These are phyloP conservation scores for Fulmarus glacialis DNA, from an alignment of 2,113 vertebrate genomes.

Conservation along the genomic window DNA sequence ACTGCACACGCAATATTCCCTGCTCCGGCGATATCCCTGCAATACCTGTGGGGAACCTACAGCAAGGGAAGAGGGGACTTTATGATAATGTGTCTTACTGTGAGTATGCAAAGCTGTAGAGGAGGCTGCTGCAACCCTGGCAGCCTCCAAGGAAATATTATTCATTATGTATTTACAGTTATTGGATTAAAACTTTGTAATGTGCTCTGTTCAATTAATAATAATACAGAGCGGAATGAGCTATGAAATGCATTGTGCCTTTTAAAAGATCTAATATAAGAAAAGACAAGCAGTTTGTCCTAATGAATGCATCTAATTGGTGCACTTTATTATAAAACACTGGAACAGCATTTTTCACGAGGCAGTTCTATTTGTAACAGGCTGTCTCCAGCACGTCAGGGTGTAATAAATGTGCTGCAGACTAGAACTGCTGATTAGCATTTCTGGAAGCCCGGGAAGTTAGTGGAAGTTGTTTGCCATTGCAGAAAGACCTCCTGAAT, in stretches of 20 bases:
- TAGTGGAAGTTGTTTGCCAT: constrained; percentile 69
- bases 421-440: constrained; percentile 83
- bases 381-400: constrained; percentile 79
- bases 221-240: constrained; percentile 65
- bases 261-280: constrained; percentile 76
- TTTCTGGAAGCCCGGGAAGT: constrained; percentile 78
- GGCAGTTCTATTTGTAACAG: constrained; percentile 83
- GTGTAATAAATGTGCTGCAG: constrained; percentile 81
- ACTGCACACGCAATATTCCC: background rate
- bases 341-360: constrained; percentile 81
- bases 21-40: background rate
- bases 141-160: constrained; percentile 68
- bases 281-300: constrained; percentile 83
- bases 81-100: background rate
- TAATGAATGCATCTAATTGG: constrained; percentile 86
- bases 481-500: constrained; percentile 68
- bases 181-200: constrained; percentile 76
- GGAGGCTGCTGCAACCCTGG: constrained; percentile 12
- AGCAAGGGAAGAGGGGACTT: background rate
- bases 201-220: constrained; percentile 79
- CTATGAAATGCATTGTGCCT: constrained; percentile 75
- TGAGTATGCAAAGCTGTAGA: background rate
- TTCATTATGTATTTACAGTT: constrained; percentile 78
- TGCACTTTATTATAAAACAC: constrained; percentile 84
- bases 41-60: background rate